phyloP scores from a whole-genome alignment of 2,113 vertebrate species.

The Acinonyx jubatus region DNA sequence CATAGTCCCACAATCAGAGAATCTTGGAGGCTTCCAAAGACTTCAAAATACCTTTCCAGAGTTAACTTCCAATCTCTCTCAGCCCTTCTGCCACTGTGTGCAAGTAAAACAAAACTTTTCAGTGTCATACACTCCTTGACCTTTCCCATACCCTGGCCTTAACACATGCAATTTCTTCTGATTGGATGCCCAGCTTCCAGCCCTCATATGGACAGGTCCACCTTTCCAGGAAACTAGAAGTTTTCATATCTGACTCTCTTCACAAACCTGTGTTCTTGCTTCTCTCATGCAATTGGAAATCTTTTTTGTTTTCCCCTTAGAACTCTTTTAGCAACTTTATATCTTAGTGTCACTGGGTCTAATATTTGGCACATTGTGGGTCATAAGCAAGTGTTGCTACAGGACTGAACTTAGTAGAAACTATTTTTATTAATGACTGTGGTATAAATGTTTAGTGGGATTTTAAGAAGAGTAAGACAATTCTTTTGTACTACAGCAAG shows the following conservation, averaged over 20 bases:
- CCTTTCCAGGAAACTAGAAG: neutral
- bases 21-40: neutral
- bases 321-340: neutral
- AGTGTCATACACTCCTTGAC: neutral
- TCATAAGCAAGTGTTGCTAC: neutral
- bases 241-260: neutral
- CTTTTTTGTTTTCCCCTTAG: neutral
- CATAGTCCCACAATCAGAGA: neutral
- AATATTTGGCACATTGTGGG: neutral
- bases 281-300: neutral
- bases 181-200: fast-evolving
- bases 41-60: neutral
- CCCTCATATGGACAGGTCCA: no score
- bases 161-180: neutral
- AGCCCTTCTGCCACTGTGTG: neutral
- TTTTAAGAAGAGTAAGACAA: neutral
- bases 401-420: neutral
- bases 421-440: neutral
- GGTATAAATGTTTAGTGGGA: neutral
- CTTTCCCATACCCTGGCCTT: neutral
- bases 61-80: neutral
- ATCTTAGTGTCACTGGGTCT: neutral
- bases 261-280: neutral
- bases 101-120: neutral
- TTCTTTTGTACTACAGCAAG: neutral